Evolutionary conservation across 2,113 vertebrate genomes (phyloP).

Genomic region (Stigmatopora nigra): DNA sequence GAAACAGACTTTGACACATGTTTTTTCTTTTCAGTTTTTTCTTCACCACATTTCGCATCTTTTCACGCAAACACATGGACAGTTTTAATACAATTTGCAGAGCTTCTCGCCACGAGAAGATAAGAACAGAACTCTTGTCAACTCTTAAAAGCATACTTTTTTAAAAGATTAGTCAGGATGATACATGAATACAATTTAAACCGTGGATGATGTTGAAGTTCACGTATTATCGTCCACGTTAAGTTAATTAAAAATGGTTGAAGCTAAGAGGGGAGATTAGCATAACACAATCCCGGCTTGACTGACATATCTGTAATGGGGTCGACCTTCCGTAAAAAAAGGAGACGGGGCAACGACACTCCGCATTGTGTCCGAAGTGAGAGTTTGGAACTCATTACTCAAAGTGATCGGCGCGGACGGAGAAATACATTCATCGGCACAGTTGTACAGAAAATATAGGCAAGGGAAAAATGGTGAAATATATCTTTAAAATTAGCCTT

Average conservation of each 20-base stretch:
- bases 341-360: background rate
- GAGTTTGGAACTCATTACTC: background rate
- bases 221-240: background rate
- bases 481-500: too few species aligned
- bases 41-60: background rate
- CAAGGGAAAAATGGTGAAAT: too few species aligned
- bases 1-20: background rate
- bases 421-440: background rate
- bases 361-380: background rate
- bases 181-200: background rate
- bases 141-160: background rate
- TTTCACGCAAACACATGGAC: too few species aligned
- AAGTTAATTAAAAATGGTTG: background rate
- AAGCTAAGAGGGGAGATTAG: background rate
- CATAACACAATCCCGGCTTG: background rate
- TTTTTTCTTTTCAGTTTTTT: background rate
- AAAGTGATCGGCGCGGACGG: background rate
- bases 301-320: constrained; percentile 6
- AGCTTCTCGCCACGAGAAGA: background rate
- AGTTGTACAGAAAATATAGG: background rate
- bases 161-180: background rate
- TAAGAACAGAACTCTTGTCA: background rate
- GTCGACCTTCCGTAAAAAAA: background rate
- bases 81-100: constrained; percentile 5
- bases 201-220: background rate